A percentile compares a stretch with the other conserved stretches of the same genome.
Conservation (phyloP, 2,113 vertebrate species). For the Spea multiplicata region DNA sequence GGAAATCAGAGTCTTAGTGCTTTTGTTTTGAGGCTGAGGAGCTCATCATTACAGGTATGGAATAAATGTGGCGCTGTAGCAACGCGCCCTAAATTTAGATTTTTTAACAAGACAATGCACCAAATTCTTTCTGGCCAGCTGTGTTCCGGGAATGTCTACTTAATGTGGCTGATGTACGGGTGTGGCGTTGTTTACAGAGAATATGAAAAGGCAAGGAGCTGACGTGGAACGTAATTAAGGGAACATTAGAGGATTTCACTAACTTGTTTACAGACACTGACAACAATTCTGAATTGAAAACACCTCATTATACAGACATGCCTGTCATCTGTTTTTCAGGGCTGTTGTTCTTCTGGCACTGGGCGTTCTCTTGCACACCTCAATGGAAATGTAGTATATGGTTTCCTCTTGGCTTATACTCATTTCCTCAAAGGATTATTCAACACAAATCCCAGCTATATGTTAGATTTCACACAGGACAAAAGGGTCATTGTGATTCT, state of each 20-base stretch:
- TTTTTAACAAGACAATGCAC: background rate
- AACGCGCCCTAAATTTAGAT: background rate
- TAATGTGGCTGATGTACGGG: constrained; percentile 25
- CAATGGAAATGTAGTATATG: constrained; percentile 20
- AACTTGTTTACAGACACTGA: constrained; percentile 42
- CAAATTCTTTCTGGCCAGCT: background rate
- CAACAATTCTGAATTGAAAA: constrained; percentile 35
- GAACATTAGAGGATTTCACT: constrained; percentile 39
- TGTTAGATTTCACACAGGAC: background rate
- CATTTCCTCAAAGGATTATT: constrained; percentile 5
- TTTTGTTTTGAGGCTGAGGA: too few relatives aligned
- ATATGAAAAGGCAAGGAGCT: constrained; percentile 22
- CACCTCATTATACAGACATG: constrained; percentile 32
- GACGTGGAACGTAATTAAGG: constrained; percentile 32
- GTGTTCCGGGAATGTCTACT: constrained; percentile 19
- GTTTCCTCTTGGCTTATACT: background rate
- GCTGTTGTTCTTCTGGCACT: constrained; percentile 27
- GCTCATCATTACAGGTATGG: too few relatives aligned
- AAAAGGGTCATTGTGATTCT: background rate
- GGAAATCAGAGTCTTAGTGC: too few relatives aligned
- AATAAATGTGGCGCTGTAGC: background rate
- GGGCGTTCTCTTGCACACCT: constrained; percentile 42
- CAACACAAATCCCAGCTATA: background rate
- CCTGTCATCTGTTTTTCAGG: constrained; percentile 24
- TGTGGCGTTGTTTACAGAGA: constrained; percentile 35